Percentiles rank a stretch among this genome's conserved stretches.
These are phyloP conservation scores for Pseudorhombus dupliciocellatus DNA, from an alignment of 2,113 vertebrate genomes.

Conservation along the genomic window DNA sequence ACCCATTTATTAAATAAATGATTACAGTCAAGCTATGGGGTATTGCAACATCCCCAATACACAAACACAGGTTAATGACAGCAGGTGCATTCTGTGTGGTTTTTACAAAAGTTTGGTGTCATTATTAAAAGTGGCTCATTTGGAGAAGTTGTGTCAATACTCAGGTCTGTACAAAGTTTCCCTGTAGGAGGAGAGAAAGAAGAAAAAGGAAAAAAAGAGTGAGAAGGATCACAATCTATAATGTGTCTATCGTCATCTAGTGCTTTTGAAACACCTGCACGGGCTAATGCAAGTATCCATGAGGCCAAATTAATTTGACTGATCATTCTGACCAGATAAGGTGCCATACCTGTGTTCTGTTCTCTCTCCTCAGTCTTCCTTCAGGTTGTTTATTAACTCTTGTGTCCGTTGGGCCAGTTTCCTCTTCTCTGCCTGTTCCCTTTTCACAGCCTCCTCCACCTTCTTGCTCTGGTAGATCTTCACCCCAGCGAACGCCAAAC, in stretches of 20 bases:
- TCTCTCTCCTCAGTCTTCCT: slow-evolving; percentile 78
- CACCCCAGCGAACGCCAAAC: slow-evolving; percentile 89
- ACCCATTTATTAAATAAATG: too few relatives aligned
- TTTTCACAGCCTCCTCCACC: slow-evolving; percentile 81
- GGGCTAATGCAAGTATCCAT: neutral
- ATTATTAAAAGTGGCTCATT: too few relatives aligned
- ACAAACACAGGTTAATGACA: too few relatives aligned
- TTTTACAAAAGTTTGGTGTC: neutral
- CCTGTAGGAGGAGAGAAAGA: slow-evolving; percentile 9
- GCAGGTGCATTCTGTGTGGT: too few relatives aligned
- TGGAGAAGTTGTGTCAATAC: neutral
- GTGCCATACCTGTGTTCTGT: neutral
- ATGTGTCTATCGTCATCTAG: neutral
- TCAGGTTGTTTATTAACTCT: slow-evolving; percentile 81
- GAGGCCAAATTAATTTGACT: neutral
- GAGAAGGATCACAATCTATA: neutral
- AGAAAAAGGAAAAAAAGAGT: neutral
- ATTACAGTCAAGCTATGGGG: too few relatives aligned
- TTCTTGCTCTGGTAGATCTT: slow-evolving; percentile 91
- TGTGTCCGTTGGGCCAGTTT: slow-evolving; percentile 78
- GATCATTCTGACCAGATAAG: neutral
- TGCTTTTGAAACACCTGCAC: neutral
- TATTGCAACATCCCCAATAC: neutral
- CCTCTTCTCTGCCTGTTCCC: slow-evolving; percentile 69
- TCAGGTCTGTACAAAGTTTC: neutral